Base-by-base conservation (phyloP, 1,140 invertebrate genomes). In the Aricia agestis region DNA sequence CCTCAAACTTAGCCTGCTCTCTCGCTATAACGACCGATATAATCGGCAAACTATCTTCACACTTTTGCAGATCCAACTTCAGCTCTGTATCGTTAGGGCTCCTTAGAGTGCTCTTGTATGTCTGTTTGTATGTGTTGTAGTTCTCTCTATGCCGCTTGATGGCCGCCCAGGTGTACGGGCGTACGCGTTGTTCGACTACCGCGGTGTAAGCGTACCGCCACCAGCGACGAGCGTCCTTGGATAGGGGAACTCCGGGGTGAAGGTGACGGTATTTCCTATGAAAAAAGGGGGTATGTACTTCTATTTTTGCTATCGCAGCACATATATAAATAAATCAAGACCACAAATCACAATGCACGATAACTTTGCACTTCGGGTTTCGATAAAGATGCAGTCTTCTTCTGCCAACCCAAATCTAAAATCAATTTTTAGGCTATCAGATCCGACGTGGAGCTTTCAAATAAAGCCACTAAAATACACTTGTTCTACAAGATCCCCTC, bases 161-260 rank as follows among this genome's bases (percentile, higher is more conserved):
- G 52, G 94, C 93, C 5, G 93, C 82, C 96, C 96, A 97, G 0
- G 95, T 95, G 80, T 95, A 96, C 0, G 96, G 95, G 69, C 93
- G 90, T 3, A 97, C 93, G 52, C 94, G 90, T 76, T 96, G 94
- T 78, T 96, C 94, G 13, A 97, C 73, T 2, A 96, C 92, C n/a
- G 94, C 93, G 68, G 94, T 94, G 78, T 94, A 95, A 0, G 95
- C 95, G 82, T 97, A 97, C 52, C 92, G 93, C 97, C 97, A 98
- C 96, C 96, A 97, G 72, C 85, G 85, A 69, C 89, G 92, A 3
- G 83, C 82, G 76, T 93, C 92, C 67, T 93, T 90, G 4, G 79
- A 80, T 7, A 94, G 79, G 6, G 81, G 88, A 7, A 92, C 77
- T 0, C 89, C 89, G 0, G 94, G 94, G 73, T 93, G 89, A 2